These are phyloP conservation scores for Megaptera novaeangliae DNA, from an alignment of 2,113 vertebrate species.

Conservation along the genomic window DNA sequence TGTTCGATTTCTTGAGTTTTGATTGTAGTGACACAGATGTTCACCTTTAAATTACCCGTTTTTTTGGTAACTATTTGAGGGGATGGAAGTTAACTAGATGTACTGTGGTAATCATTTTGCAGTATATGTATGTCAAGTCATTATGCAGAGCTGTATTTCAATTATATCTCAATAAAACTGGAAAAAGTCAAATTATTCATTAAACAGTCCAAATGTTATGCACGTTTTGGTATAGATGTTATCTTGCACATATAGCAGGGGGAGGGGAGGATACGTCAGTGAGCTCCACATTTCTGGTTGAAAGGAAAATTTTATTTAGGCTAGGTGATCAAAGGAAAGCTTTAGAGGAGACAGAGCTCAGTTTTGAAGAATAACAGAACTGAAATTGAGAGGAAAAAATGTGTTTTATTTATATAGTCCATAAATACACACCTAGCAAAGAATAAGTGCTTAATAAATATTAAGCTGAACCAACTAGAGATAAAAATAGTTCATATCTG, in stretches of 20 bases:
- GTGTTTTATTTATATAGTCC: background rate
- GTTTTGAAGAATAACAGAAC: background rate
- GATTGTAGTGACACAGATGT: background rate
- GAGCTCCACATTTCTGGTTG: background rate
- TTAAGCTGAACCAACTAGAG: background rate
- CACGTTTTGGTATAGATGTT: background rate
- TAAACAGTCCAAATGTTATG: background rate
- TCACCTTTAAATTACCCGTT: background rate
- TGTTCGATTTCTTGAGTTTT: background rate
- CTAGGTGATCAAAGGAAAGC: background rate
- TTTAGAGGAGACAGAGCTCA: background rate
- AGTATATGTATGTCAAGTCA: background rate
- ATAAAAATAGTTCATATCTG: background rate
- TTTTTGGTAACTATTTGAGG: background rate
- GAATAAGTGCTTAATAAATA: background rate
- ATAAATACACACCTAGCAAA: background rate
- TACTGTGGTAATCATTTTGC: background rate
- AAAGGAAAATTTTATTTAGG: background rate
- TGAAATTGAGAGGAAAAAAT: background rate
- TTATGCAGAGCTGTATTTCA: background rate
- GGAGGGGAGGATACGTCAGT: background rate
- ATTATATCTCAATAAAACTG: background rate
- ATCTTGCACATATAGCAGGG: background rate
- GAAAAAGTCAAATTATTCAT: background rate
- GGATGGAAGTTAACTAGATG: background rate